Evolutionary conservation across 2,797 vertebrate species (phyloP).

Genomic region (Zenarchopterus dispar): DNA sequence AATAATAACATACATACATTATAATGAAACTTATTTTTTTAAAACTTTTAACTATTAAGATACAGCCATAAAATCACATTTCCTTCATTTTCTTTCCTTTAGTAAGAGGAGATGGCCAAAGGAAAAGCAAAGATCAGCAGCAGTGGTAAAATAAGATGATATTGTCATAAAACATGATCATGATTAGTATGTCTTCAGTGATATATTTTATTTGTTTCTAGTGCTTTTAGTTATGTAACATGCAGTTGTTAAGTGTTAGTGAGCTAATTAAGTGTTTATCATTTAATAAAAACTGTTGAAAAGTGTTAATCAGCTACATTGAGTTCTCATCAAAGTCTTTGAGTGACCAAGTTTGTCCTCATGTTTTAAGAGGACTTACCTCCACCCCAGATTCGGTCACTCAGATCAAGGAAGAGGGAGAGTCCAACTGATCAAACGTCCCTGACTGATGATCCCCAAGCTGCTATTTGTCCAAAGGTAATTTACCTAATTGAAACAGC

Average conservation of each 20-base stretch:
- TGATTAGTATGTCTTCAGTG: too few species aligned
- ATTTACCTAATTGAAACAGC: not conserved
- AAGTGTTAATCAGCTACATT: not conserved
- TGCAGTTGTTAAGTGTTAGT: too few species aligned
- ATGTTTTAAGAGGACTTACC: constrained; percentile 45
- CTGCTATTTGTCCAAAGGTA: constrained; percentile 50
- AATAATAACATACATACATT: too few species aligned
- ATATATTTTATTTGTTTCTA: too few species aligned
- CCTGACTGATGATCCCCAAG: constrained; percentile 6
- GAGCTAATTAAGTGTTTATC: too few species aligned
- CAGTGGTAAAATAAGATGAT: constrained; percentile 43
- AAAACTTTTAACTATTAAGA: not conserved
- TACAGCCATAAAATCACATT: not conserved
- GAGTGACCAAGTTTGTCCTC: not conserved
- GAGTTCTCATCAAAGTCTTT: not conserved
- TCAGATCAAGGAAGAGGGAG: constrained; percentile 58
- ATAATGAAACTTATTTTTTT: not conserved
- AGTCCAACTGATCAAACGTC: not conserved
- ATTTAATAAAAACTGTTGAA: too few species aligned
- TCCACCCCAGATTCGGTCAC: constrained; percentile 24
- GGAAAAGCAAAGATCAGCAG: constrained; percentile 40
- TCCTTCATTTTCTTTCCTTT: not conserved
- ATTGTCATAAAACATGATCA: not conserved
- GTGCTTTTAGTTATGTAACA: too few species aligned
- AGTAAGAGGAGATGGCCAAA: constrained; percentile 57